These are phyloP conservation scores for Syritta pipiens DNA, from an alignment of 2,888 invertebrate genomes.

Conservation along the genomic window DNA sequence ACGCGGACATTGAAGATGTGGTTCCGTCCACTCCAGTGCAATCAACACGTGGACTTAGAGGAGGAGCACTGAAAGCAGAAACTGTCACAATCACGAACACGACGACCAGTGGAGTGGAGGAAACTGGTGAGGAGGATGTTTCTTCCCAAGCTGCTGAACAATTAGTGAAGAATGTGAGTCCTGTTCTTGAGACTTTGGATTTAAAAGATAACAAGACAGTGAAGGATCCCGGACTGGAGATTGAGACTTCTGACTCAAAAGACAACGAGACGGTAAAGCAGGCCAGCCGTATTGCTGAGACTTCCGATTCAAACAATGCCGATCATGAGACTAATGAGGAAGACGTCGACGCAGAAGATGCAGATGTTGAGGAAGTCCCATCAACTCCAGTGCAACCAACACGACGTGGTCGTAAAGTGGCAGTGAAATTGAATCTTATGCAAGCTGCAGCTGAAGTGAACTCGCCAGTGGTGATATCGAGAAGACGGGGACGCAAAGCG, in stretches of 20 bases:
- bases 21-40: too few relatives aligned
- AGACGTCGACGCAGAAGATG: neutral
- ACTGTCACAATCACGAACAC: too few relatives aligned
- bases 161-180: too few relatives aligned
- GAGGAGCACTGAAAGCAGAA: neutral
- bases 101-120: too few relatives aligned
- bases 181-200: too few relatives aligned
- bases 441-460: too few relatives aligned
- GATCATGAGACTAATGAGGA: too few relatives aligned
- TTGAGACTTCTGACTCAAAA: neutral
- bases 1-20: neutral
- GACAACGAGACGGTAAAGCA: neutral
- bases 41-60: neutral
- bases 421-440: neutral
- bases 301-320: too few relatives aligned
- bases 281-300: too few relatives aligned
- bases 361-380: neutral
- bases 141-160: too few relatives aligned
- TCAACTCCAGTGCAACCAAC: neutral
- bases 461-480: neutral
- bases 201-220: neutral
- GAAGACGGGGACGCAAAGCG: neutral
- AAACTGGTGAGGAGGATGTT: too few relatives aligned
- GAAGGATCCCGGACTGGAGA: neutral
- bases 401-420: neutral